Conservation (phyloP, 2,113 vertebrate genomes). For the Chlamydotis undulata region DNA sequence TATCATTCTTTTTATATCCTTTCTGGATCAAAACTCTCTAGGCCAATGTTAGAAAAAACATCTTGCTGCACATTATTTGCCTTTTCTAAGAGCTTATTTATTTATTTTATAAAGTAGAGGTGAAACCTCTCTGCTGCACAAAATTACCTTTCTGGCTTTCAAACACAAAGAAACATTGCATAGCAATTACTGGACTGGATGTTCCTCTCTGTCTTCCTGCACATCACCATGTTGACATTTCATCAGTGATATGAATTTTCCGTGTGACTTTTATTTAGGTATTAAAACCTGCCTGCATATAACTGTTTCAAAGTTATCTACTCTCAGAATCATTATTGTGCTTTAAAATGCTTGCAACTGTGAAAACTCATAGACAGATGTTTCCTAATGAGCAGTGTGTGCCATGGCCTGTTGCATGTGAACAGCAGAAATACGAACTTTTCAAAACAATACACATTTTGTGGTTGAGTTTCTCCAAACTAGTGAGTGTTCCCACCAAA, state of each 20-base stretch:
- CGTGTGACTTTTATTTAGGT: neutral
- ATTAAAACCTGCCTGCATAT: neutral
- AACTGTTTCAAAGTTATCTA: slow-evolving; percentile 16
- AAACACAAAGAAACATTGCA: neutral
- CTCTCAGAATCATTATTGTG: slow-evolving; percentile 4
- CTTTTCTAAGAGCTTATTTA: neutral
- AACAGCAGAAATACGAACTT: slow-evolving; percentile 34
- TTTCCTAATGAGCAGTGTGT: slow-evolving; percentile 60
- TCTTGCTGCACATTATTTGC: neutral
- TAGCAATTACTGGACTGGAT: neutral
- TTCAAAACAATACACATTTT: slow-evolving; percentile 51
- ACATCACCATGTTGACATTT: neutral
- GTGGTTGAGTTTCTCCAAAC: neutral
- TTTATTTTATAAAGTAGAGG: neutral
- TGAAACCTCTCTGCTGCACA: neutral
- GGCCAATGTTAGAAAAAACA: neutral
- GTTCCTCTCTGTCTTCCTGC: slow-evolving; percentile 39
- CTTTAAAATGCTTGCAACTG: slow-evolving; percentile 45
- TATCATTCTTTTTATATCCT: neutral
- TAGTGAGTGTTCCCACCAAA: slow-evolving; percentile 8
- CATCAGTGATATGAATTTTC: neutral
- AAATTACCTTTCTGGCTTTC: neutral
- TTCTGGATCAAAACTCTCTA: neutral
- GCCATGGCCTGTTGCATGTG: neutral
- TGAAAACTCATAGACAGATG: slow-evolving; percentile 56